phyloP scores from a whole-genome alignment of 2,888 invertebrate species.

The Sisyra nigra region DNA sequence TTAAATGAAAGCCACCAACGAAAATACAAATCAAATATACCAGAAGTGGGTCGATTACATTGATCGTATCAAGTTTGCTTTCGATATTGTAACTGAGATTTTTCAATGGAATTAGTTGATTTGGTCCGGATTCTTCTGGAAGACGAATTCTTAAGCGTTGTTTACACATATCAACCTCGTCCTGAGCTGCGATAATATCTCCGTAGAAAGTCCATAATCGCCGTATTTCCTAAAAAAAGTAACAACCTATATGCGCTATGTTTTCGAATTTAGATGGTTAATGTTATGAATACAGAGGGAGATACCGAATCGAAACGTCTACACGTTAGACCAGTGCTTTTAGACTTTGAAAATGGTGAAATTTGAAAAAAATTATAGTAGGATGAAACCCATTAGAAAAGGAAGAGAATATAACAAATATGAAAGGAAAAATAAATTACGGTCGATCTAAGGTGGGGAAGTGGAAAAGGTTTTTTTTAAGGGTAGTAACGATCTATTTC shows the following conservation, averaged over 20 bases:
- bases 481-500: too few species aligned
- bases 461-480: too few species aligned
- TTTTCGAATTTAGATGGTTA: constrained; percentile 1
- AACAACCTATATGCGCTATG: constrained; percentile 1
- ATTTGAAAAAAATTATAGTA: too few species aligned
- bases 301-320: background rate
- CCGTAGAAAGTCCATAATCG: constrained; percentile 26
- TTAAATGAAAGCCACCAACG: constrained; percentile 1
- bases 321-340: too few species aligned
- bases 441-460: too few species aligned
- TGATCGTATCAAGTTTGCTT: constrained; percentile 23
- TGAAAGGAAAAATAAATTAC: too few species aligned
- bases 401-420: too few species aligned
- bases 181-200: constrained; percentile 36
- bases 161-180: constrained; percentile 59
- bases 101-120: constrained; percentile 16
- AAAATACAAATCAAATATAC: constrained; percentile 15
- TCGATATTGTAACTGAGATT: constrained; percentile 21
- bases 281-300: too few species aligned
- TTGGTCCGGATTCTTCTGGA: constrained; percentile 24
- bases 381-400: too few species aligned
- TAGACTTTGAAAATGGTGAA: too few species aligned
- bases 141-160: constrained; percentile 33
- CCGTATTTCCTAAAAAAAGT: constrained; percentile 19
- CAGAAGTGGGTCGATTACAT: constrained; percentile 26